Conservation (phyloP, 2,888 invertebrate genomes). For the Meliscaeva auricollis region DNA sequence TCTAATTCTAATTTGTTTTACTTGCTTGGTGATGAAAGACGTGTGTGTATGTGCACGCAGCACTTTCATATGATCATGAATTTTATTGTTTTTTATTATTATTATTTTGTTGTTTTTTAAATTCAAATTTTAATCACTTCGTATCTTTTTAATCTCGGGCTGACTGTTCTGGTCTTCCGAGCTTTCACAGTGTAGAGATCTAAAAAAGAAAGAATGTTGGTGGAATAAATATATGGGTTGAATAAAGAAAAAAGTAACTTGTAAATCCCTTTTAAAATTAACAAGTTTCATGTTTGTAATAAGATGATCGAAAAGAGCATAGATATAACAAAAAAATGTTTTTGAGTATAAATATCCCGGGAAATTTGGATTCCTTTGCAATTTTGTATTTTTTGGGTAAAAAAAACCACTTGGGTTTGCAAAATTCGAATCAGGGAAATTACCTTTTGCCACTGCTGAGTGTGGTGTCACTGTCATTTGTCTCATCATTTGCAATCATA, state of each 20-base stretch:
- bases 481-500: constrained; percentile 78
- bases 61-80: constrained; percentile 57
- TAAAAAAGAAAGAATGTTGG: constrained; percentile 36
- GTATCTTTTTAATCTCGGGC: constrained; percentile 83
- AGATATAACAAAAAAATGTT: too few species aligned
- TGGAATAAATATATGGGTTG: too few species aligned
- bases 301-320: too few species aligned
- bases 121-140: constrained; percentile 81
- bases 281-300: too few species aligned
- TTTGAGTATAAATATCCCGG: too few species aligned
- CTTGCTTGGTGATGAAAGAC: constrained; percentile 67
- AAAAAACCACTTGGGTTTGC: too few species aligned
- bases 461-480: constrained; percentile 79
- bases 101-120: background rate
- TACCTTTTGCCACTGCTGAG: constrained; percentile 78
- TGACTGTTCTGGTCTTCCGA: constrained; percentile 79
- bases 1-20: constrained; percentile 67
- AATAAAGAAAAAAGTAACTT: background rate
- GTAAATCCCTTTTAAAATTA: too few species aligned
- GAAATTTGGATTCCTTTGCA: too few species aligned
- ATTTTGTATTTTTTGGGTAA: too few species aligned
- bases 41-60: constrained; percentile 43
- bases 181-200: constrained; percentile 78
- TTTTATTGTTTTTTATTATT: constrained; percentile 13
- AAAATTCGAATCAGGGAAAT: background rate